Percentiles rank a stretch among this genome's conserved stretches.
These are phyloP conservation scores for Augochlorella aurata DNA, from an alignment of 2,888 invertebrate genomes.

Conservation along the genomic window DNA sequence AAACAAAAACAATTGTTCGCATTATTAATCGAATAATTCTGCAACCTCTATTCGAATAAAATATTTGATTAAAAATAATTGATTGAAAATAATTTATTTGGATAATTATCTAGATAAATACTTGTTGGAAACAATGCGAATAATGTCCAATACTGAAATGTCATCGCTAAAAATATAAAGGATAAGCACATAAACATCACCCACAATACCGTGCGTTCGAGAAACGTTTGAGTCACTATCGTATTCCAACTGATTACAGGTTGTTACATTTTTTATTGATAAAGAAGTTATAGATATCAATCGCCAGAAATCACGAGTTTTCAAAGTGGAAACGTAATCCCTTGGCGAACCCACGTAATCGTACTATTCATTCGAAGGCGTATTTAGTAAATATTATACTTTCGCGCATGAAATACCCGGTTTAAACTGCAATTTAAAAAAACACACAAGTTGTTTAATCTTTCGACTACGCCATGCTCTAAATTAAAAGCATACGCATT, in stretches of 20 bases:
- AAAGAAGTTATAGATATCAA: not conserved
- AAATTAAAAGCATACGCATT: not conserved
- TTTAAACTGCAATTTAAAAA: not conserved
- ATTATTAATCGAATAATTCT: no score
- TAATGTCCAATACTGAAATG: not conserved
- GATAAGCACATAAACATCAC: not conserved
- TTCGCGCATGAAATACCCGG: not conserved
- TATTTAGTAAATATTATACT: not conserved
- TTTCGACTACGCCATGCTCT: not conserved
- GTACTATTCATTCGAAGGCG: not conserved
- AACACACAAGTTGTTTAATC: not conserved
- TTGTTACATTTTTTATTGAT: conserved; percentile 1
- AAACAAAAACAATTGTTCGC: no score
- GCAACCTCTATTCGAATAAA: no score
- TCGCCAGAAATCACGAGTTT: not conserved
- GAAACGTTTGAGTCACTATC: not conserved
- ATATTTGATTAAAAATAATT: no score
- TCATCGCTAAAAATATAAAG: not conserved
- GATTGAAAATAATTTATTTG: no score
- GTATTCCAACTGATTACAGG: not conserved
- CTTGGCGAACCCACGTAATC: not conserved
- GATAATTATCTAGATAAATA: no score
- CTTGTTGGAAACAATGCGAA: no score
- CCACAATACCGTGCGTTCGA: not conserved
- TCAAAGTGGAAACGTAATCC: not conserved